Conservation (phyloP, 2,888 invertebrate genomes). For the Agriotes lineatus region DNA sequence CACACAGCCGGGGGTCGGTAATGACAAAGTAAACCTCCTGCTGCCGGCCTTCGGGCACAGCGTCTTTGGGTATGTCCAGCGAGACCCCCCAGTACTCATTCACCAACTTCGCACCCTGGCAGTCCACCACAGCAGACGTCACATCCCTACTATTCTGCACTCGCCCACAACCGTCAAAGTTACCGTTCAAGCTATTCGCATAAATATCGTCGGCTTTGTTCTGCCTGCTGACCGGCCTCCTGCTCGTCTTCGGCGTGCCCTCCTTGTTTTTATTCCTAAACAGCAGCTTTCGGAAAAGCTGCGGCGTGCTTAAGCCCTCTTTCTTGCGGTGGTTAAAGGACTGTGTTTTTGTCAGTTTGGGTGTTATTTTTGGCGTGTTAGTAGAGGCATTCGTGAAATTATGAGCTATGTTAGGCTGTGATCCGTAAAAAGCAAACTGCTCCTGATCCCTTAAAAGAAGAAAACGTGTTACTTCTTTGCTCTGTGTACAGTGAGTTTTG, state of each 20-base stretch:
- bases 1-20: slow-evolving; percentile 83
- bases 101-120: slow-evolving; percentile 84
- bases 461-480: slow-evolving; percentile 26
- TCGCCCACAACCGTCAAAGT: slow-evolving; percentile 6
- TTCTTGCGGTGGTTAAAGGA: slow-evolving; percentile 64
- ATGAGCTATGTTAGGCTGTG: slow-evolving; percentile 65
- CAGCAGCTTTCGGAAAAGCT: slow-evolving; percentile 62
- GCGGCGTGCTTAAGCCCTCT: slow-evolving; percentile 59
- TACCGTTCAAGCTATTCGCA: slow-evolving; percentile 17
- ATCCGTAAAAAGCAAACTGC: slow-evolving; percentile 63
- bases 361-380: slow-evolving; percentile 62
- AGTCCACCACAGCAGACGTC: slow-evolving; percentile 74
- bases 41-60: slow-evolving; percentile 83
- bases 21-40: slow-evolving; percentile 96
- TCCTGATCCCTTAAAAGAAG: slow-evolving; percentile 62
- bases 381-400: slow-evolving; percentile 60
- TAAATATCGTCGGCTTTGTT: slow-evolving; percentile 17
- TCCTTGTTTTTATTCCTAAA: slow-evolving; percentile 55
- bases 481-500: no score
- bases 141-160: slow-evolving; percentile 63
- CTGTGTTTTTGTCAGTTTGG: slow-evolving; percentile 65
- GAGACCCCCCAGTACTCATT: slow-evolving; percentile 93
- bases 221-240: slow-evolving; percentile 13
- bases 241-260: slow-evolving; percentile 26
- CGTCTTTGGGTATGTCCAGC: slow-evolving; percentile 89